Percentiles rank a stretch among this genome's conserved stretches.
Evolutionary conservation across 2,797 vertebrate species (phyloP).

Genomic region (Botia almorhae): DNA sequence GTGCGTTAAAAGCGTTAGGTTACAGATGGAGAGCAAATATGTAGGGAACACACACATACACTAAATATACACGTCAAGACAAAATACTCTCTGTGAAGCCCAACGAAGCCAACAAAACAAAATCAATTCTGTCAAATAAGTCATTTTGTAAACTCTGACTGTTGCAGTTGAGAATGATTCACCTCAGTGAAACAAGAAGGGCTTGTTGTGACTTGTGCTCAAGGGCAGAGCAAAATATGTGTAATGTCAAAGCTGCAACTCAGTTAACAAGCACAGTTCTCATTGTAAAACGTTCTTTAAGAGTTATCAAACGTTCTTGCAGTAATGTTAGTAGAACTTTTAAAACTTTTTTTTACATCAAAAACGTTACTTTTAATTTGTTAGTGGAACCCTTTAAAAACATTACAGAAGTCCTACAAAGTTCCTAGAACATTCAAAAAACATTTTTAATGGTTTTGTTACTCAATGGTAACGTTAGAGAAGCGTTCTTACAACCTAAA

Average conservation of each 20-base stretch:
- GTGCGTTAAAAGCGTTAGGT: constrained; percentile 9
- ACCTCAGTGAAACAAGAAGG: not conserved
- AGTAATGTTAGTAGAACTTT: no score
- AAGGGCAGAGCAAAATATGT: constrained; percentile 4
- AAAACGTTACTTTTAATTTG: no score
- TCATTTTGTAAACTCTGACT: not conserved
- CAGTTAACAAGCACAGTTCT: no score
- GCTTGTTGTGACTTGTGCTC: constrained; percentile 32
- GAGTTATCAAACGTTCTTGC: no score
- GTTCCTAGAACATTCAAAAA: no score
- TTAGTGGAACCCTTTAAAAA: not conserved
- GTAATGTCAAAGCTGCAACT: not conserved
- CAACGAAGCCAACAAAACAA: not conserved
- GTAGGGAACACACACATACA: not conserved
- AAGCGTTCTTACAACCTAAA: no score
- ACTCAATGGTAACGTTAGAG: no score
- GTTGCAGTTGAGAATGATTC: not conserved
- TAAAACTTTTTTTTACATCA: no score
- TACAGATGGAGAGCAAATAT: not conserved
- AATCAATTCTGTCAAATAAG: not conserved
- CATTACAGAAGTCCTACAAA: constrained; percentile 5
- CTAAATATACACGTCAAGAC: not conserved
- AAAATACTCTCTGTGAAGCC: not conserved
- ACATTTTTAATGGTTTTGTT: no score
- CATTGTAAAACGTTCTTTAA: no score